Percentiles rank a stretch among this genome's conserved stretches.
Evolutionary conservation across 2,797 vertebrate genomes (phyloP).

Genomic region (Eurystomus glaucurus): DNA sequence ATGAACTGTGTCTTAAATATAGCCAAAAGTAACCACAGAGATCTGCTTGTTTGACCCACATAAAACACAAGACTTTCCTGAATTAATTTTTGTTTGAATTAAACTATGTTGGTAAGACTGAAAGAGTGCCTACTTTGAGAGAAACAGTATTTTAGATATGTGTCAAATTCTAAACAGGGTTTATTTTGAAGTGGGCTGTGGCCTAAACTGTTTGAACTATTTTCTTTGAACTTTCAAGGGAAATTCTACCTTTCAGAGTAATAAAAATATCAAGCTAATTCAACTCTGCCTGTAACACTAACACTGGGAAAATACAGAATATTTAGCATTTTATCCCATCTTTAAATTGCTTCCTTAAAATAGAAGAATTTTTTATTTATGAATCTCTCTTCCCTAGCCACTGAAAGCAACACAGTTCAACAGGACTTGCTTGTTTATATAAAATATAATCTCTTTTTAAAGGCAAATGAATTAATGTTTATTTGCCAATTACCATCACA

Average conservation of each 20-base stretch:
- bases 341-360: not conserved
- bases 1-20: not conserved
- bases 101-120: not conserved
- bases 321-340: not conserved
- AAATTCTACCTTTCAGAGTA: not conserved
- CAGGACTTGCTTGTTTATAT: not conserved
- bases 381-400: not conserved
- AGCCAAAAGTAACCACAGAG: not conserved
- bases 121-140: not conserved
- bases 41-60: not conserved
- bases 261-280: not conserved
- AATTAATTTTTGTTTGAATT: conserved; percentile 6
- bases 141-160: not conserved
- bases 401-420: not conserved
- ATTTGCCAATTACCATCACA: not conserved
- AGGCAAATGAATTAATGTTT: not conserved
- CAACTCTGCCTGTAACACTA: not conserved
- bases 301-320: not conserved
- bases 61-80: not conserved
- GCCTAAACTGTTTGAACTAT: not conserved
- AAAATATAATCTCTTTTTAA: not conserved
- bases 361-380: not conserved
- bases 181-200: not conserved
- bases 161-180: not conserved
- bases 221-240: not conserved